phyloP scores from a whole-genome alignment of 2,888 invertebrate species.

The Platerodrilus igneus region DNA sequence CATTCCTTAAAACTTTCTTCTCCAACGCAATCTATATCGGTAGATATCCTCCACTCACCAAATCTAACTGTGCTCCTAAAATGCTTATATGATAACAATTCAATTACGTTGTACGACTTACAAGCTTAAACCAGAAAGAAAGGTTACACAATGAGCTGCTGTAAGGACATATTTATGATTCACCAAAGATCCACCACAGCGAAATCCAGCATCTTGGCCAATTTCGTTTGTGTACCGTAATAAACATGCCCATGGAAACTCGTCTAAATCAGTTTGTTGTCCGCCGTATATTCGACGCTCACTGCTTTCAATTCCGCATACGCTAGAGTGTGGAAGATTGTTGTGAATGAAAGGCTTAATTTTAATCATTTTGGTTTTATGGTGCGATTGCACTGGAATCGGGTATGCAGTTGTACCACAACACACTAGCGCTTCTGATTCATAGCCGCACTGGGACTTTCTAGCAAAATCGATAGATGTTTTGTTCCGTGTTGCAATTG shows the following conservation, averaged over 20 bases:
- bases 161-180: constrained; percentile 52
- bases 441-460: constrained; percentile 55
- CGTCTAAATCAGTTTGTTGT: constrained; percentile 42
- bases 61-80: constrained; percentile 11
- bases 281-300: constrained; percentile 42
- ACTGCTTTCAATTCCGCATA: constrained; percentile 10
- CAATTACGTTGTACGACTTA: too few relatives aligned
- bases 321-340: constrained; percentile 3
- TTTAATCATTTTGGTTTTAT: too few relatives aligned
- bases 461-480: constrained; percentile 45
- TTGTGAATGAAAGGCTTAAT: constrained; percentile 3
- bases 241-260: constrained; percentile 50
- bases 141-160: too few relatives aligned
- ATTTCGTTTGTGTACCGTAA: constrained; percentile 41
- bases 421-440: constrained; percentile 51
- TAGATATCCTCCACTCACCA: constrained; percentile 10
- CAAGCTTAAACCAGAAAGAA: too few relatives aligned
- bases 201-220: constrained; percentile 28
- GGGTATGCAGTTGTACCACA: too few relatives aligned
- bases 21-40: constrained; percentile 6
- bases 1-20: constrained; percentile 29
- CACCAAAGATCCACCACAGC: constrained; percentile 54
- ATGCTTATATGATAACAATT: too few relatives aligned
- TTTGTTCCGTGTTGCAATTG: constrained; percentile 38
- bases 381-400: too few relatives aligned